Evolutionary conservation across 2,888 invertebrate species (phyloP).

Genomic region (Bruchidius siliquastri): DNA sequence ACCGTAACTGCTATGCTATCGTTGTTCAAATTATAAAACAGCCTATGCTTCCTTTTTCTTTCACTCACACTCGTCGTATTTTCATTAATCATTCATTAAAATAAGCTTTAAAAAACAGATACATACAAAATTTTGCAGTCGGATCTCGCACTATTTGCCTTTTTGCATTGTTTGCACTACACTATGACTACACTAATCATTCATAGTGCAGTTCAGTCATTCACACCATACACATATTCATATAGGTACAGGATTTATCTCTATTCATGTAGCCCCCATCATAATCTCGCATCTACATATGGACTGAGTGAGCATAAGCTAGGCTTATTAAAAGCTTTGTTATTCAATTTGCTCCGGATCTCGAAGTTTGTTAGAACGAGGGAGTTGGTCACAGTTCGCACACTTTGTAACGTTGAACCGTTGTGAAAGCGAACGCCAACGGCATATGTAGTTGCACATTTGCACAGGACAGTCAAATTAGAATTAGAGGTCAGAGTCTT

Average conservation of each 20-base stretch:
- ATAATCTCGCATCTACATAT: neutral
- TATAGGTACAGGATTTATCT: neutral
- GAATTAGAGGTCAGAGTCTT: too few relatives aligned
- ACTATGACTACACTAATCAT: too few relatives aligned
- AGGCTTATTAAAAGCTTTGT: neutral
- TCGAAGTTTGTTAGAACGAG: conserved; percentile 1
- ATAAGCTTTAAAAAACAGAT: too few relatives aligned
- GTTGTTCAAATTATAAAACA: too few relatives aligned
- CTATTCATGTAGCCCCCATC: neutral
- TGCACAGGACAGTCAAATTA: neutral
- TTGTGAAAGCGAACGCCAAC: neutral
- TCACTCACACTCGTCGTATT: too few relatives aligned
- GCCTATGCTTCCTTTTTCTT: too few relatives aligned
- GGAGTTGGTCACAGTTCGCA: neutral
- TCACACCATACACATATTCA: neutral
- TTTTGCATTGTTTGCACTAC: too few relatives aligned
- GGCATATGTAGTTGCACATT: neutral
- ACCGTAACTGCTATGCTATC: too few relatives aligned
- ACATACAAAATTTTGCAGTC: too few relatives aligned
- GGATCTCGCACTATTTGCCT: too few relatives aligned
- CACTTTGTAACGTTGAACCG: neutral
- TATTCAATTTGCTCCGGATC: neutral
- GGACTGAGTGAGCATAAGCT: neutral
- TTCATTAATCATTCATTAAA: too few relatives aligned
- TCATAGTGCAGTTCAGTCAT: neutral